Conservation (phyloP, 2,113 vertebrate species). For the Elachura formosa region DNA sequence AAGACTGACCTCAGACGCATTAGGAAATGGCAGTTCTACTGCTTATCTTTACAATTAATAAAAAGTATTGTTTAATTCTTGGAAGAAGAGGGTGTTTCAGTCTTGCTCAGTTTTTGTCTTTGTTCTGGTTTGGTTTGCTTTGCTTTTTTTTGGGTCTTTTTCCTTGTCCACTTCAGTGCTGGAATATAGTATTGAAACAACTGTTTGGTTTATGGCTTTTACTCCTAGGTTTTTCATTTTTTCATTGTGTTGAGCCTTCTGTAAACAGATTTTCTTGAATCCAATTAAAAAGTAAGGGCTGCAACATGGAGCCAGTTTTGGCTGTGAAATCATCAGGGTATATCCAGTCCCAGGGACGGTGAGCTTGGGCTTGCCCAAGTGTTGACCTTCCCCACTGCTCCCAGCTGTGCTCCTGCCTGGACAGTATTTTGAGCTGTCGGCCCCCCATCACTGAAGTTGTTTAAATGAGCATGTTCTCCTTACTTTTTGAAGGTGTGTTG, state of each 20-base stretch:
- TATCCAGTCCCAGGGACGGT: accelerated
- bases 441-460: not conserved
- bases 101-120: not conserved
- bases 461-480: not conserved
- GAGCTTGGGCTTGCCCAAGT: not conserved
- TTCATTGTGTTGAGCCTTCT: not conserved
- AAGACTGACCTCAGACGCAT: not conserved
- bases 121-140: not conserved
- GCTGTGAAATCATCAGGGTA: not conserved
- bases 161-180: not conserved
- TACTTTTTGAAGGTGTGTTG: not conserved
- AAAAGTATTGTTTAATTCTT: conserved; percentile 48
- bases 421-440: not conserved
- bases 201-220: not conserved
- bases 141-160: not conserved
- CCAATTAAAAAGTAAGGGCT: not conserved
- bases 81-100: conserved; percentile 19
- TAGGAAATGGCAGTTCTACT: not conserved
- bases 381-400: not conserved
- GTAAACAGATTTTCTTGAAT: not conserved
- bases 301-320: accelerated
- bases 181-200: not conserved
- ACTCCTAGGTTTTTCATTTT: not conserved
- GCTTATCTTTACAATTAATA: conserved; percentile 16
- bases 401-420: not conserved